Base-by-base conservation (phyloP, 2,797 vertebrate species). In the Micrastur ruficollis region DNA sequence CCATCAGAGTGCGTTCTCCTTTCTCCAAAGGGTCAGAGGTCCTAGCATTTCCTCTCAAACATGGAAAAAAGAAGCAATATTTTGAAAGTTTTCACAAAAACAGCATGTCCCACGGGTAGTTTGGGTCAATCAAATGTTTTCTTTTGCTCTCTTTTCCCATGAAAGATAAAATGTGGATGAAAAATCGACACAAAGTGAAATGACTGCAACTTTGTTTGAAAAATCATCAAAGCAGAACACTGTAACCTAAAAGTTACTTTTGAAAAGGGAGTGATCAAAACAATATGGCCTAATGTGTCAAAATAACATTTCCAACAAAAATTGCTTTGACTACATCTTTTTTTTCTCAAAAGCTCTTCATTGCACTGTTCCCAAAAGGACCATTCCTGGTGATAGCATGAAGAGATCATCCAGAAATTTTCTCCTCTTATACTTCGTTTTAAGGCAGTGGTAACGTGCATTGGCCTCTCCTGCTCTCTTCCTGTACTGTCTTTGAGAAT, bases 141-240 rank as follows among this genome's bases (percentile, higher is more conserved):
- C 47, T 63, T 92, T 93, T 63, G 31, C 53, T 89, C 70, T 71
- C 53, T 93, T 94, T 89, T 62, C 65, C 53, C 15, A 29, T 11
- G 29, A 63, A 80, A 93, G 79, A 95, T 78, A 93, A 95, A 94
- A 89, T 27, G 56, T 29, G 63, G 78, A 89, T 82, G 63, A 92
- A 94, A 96, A 93, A 85, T 63, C 19, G 31, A 89, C 81, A 82
- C 6, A 26, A 94, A 95, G 65, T 46, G 79, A 89, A 95, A 89
- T 38, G 53, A 82, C 78, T 80, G 90, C 67, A 85, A 86, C 59
- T 82, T 90, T 6, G 7, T 90, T 94, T 95, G 94, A 97, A 96
- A 94, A 93, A 90, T 74, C 91, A 95, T 96, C 92, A 95, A 96
- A 97, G 95, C 47, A 71, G 78, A 91, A 90, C 95, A 80, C 47